These are phyloP conservation scores for Platysteira castanea DNA, from an alignment of 2,113 vertebrate genomes.

Conservation along the genomic window DNA sequence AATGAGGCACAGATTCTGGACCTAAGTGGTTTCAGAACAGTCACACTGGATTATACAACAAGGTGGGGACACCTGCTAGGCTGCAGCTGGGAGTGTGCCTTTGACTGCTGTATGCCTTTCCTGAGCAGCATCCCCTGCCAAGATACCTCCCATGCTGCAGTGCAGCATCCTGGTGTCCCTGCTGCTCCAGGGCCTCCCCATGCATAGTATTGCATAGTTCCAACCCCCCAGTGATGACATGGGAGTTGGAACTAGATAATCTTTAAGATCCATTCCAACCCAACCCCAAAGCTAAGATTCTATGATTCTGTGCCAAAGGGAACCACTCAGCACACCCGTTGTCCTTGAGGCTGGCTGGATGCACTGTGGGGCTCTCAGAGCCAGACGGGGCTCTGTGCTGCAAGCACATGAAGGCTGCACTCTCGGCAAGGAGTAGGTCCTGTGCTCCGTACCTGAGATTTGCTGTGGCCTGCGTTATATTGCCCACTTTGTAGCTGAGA, in stretches of 20 bases:
- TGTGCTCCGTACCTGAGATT: background rate
- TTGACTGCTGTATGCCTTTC: background rate
- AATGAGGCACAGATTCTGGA: background rate
- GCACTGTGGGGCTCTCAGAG: accelerated
- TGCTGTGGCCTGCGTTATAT: background rate
- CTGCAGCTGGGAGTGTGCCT: background rate
- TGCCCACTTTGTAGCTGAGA: background rate
- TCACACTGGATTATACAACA: background rate
- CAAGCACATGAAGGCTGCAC: accelerated
- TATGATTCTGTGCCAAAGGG: background rate
- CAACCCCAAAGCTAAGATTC: background rate
- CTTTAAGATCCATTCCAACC: background rate
- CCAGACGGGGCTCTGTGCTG: background rate
- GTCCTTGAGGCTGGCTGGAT: background rate
- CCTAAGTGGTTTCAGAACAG: background rate
- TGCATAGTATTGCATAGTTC: background rate
- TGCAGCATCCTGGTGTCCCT: background rate
- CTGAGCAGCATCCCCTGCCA: background rate
- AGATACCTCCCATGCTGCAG: background rate
- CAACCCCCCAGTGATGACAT: background rate
- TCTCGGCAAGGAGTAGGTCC: background rate
- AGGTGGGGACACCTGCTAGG: background rate
- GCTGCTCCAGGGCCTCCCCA: background rate
- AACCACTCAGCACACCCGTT: background rate
- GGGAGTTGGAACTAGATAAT: background rate